Base-by-base conservation (phyloP, 2,113 vertebrate genomes). In the Bujurquina vittata region DNA sequence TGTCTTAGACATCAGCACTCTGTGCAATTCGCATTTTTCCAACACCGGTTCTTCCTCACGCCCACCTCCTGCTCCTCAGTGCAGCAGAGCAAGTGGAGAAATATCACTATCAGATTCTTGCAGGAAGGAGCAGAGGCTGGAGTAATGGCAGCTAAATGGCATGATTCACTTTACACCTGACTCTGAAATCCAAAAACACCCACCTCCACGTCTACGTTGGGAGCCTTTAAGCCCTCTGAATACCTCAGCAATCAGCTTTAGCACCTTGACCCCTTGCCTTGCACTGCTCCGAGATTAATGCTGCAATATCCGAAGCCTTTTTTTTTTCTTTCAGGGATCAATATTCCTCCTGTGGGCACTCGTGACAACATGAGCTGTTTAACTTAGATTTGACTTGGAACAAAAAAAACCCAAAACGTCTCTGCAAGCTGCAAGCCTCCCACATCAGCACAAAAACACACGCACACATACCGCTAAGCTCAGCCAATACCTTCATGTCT, bases 381-480 rank as follows among this genome's bases (percentile, higher is more conserved):
- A 93, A 90, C 83, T 88, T 85, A 80, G 86, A 90, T 89, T 89
- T 90, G 74, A 89, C 52, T 80, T 85, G 14, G 62, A 76, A 75
- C 15, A 61, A 55, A 85, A 35, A 35, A 35, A 55, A n/a, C n/a
- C n/a, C n/a, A n/a, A 84, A 78, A 74, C 2, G 17, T 69, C 56
- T 87, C 56, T 72, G 12, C 76, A 88, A 86, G 62, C 85, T 77
- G 11, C 17, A 15, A 52, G 59, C 84, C 77, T 87, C 85, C 88
- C 86, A 89, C 88, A 20, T 84, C 54, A 20, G 57, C 35, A 61
- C 29, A 59, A 49, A 81, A 54, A 85, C 56, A 86, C 26, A 80
- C 7, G 29, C 73, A 63, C 23, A 81, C 57, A 74, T n/a, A 75
- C 55, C 0, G 14, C 52, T 46, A 11, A 40, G 78, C 82, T 65